These are phyloP conservation scores for Chydorus sphaericus DNA, from an alignment of 2,888 invertebrate species.

Conservation along the genomic window DNA sequence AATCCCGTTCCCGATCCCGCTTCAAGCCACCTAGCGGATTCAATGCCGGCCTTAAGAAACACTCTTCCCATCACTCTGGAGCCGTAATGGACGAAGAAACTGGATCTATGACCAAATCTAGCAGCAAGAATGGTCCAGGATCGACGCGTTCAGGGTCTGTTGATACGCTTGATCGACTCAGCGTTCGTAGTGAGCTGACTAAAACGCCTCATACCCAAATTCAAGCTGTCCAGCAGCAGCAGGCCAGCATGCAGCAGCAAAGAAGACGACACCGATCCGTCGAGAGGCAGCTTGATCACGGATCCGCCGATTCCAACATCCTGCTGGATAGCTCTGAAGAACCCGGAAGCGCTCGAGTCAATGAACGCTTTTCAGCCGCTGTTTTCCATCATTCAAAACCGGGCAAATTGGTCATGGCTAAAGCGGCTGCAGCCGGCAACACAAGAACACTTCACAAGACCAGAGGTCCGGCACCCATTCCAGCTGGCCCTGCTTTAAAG, in stretches of 20 bases:
- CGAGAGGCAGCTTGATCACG: conserved; percentile 10
- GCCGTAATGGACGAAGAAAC: conserved; percentile 18
- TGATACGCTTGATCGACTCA: conserved; percentile 40
- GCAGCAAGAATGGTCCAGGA: too few relatives aligned
- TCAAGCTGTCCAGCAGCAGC: too few relatives aligned
- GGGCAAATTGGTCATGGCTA: conserved; percentile 6
- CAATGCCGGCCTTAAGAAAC: not conserved
- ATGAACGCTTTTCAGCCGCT: conserved; percentile 10
- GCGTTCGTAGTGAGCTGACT: conserved; percentile 33
- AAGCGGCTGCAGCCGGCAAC: not conserved
- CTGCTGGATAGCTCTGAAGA: not conserved
- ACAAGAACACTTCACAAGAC: conserved; percentile 8
- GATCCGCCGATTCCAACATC: not conserved
- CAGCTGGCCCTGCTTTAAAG: not conserved
- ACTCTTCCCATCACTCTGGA: conserved; percentile 18
- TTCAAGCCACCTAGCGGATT: conserved; percentile 35
- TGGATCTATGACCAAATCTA: conserved; percentile 16
- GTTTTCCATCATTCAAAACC: conserved; percentile 10
- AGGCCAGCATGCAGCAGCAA: conserved; percentile 14
- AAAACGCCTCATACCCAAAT: too few relatives aligned
- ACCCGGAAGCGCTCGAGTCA: not conserved
- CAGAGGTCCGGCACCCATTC: too few relatives aligned
- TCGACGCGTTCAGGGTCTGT: conserved; percentile 16
- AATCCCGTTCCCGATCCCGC: conserved; percentile 20
- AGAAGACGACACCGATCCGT: conserved; percentile 10